These are phyloP conservation scores for Acanthoscelides obtectus DNA, from an alignment of 2,888 invertebrate species.

Conservation along the genomic window DNA sequence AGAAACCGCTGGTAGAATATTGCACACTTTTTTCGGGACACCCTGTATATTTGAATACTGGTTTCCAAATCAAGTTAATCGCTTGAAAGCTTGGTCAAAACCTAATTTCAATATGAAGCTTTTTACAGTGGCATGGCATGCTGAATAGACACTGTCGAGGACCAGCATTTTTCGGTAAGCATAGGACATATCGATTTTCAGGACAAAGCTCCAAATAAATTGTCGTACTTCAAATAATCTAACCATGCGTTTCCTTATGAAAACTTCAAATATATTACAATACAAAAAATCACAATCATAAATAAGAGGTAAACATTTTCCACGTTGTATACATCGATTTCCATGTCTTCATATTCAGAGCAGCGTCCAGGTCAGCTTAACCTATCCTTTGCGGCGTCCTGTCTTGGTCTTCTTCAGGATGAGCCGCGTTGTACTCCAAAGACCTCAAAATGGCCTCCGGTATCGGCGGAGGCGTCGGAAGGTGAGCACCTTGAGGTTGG, in stretches of 20 bases:
- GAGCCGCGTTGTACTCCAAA: constrained; percentile 61
- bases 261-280: constrained; percentile 14
- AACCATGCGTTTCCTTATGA: not conserved
- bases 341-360: not conserved
- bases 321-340: not conserved
- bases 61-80: no score
- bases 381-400: constrained; percentile 19
- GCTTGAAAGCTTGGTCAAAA: no score
- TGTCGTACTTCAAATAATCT: no score
- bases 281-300: constrained; percentile 15
- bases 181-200: no score
- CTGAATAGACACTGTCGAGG: no score
- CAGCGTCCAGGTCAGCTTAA: not conserved
- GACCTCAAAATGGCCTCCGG: constrained; percentile 65
- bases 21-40: no score
- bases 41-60: no score
- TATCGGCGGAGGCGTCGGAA: constrained; percentile 62
- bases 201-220: no score
- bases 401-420: constrained; percentile 50
- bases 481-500: constrained; percentile 50
- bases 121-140: no score
- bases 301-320: constrained; percentile 8
- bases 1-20: no score
- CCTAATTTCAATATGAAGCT: no score
- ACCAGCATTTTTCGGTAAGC: no score